Evolutionary conservation across 2,113 vertebrate genomes (phyloP).

Genomic region (Garra rufa): DNA sequence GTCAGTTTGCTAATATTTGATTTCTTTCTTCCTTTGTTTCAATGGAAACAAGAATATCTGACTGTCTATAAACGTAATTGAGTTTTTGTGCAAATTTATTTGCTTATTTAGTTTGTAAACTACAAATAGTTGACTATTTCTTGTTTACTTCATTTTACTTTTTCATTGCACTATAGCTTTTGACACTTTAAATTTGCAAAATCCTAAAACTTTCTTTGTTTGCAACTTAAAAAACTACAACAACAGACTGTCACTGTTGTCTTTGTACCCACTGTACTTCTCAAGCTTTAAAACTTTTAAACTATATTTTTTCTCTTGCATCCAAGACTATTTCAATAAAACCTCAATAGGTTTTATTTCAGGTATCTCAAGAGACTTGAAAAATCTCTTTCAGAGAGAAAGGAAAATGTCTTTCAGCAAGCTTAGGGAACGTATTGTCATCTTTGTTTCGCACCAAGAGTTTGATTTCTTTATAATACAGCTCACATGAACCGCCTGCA

Average conservation of each 20-base stretch:
- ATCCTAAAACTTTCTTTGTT: background rate
- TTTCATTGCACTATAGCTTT: no score
- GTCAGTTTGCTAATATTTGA: no score
- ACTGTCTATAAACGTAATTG: no score
- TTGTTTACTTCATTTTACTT: no score
- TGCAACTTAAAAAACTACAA: background rate
- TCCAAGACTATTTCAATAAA: background rate
- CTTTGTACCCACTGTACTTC: background rate
- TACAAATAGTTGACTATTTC: no score
- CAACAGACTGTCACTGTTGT: background rate
- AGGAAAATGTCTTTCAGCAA: slow-evolving; percentile 8
- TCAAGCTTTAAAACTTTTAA: slow-evolving; percentile 14
- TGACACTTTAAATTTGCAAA: no score
- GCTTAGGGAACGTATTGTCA: background rate
- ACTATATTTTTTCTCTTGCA: background rate
- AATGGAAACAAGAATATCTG: no score
- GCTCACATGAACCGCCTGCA: slow-evolving; percentile 24
- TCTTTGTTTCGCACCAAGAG: slow-evolving; percentile 11
- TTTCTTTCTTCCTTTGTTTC: no score
- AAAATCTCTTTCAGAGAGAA: background rate
- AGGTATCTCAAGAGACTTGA: slow-evolving; percentile 2
- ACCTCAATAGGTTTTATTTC: background rate
- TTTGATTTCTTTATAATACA: slow-evolving; percentile 39
- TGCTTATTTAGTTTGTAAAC: no score
- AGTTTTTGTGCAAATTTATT: no score